Evolutionary conservation across 2,113 vertebrate species (phyloP).

Genomic region (Pollachius pollachius): DNA sequence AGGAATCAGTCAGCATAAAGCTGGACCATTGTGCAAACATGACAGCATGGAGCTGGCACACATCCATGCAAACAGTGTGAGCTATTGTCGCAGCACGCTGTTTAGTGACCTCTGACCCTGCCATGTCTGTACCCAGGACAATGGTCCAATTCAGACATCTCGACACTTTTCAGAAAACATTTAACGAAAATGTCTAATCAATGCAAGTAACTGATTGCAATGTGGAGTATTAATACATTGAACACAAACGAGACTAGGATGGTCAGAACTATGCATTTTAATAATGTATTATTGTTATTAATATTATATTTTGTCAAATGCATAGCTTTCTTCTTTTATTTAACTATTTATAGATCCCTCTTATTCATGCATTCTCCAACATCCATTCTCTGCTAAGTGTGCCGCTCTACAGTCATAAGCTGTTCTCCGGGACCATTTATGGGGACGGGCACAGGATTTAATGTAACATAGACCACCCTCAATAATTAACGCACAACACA

Average conservation of each 20-base stretch:
- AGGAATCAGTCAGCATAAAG: conserved; percentile 54
- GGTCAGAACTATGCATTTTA: neutral
- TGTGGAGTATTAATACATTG: neutral
- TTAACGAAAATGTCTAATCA: conserved; percentile 5
- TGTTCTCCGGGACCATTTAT: conserved; percentile 44
- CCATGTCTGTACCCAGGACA: conserved; percentile 59
- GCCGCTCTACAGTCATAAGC: neutral
- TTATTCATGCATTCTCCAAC: conserved; percentile 50
- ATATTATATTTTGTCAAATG: neutral
- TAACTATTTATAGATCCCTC: conserved; percentile 6
- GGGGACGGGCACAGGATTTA: conserved; percentile 38
- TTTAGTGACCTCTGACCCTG: conserved; percentile 55
- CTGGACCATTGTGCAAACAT: conserved; percentile 51
- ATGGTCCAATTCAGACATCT: conserved; percentile 50
- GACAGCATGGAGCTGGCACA: conserved; percentile 53
- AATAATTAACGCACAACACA: conserved; percentile 51
- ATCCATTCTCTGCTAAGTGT: conserved; percentile 37
- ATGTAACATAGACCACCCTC: conserved; percentile 33
- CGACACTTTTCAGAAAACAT: conserved; percentile 31
- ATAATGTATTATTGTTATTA: neutral
- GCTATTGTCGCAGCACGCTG: conserved; percentile 49
- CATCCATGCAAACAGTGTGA: conserved; percentile 53
- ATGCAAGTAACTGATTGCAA: conserved; percentile 23
- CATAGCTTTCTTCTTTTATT: no score
- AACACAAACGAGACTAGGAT: neutral